phyloP scores from a whole-genome alignment of 2,888 invertebrate genomes.

The Leptinotarsa rubiginosa region DNA sequence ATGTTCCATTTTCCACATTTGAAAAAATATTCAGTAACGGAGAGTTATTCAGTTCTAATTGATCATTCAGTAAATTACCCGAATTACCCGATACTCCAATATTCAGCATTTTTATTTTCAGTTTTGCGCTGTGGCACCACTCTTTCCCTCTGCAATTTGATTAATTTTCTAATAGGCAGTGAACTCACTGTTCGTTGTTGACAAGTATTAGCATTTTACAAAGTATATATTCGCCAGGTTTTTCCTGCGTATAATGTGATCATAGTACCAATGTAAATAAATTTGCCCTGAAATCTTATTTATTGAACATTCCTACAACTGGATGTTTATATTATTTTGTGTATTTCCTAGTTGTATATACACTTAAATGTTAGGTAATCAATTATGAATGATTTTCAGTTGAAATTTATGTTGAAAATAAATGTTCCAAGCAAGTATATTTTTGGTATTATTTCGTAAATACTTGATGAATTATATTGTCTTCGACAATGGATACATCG shows the following conservation, averaged over 20 bases:
- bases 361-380: conserved; percentile 26
- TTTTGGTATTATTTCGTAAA: neutral
- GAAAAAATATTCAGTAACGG: too few relatives aligned
- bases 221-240: conserved; percentile 35
- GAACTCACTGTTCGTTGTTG: neutral
- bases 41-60: too few relatives aligned
- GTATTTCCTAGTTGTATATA: conserved; percentile 16
- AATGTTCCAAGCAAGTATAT: neutral
- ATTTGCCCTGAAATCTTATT: conserved; percentile 39
- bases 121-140: neutral
- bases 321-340: conserved; percentile 36
- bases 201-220: conserved; percentile 49
- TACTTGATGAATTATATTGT: too few relatives aligned
- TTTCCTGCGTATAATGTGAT: conserved; percentile 33
- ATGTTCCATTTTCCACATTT: too few relatives aligned
- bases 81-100: too few relatives aligned
- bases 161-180: neutral
- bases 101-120: too few relatives aligned
- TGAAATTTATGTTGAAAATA: conserved; percentile 5
- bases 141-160: neutral
- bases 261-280: conserved; percentile 46
- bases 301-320: conserved; percentile 51
- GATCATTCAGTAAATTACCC: too few relatives aligned
- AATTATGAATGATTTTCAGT: conserved; percentile 10
- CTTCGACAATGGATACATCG: too few relatives aligned